Conservation (phyloP, 1,140 invertebrate genomes). For the Pseudobourletiella spinata region DNA sequence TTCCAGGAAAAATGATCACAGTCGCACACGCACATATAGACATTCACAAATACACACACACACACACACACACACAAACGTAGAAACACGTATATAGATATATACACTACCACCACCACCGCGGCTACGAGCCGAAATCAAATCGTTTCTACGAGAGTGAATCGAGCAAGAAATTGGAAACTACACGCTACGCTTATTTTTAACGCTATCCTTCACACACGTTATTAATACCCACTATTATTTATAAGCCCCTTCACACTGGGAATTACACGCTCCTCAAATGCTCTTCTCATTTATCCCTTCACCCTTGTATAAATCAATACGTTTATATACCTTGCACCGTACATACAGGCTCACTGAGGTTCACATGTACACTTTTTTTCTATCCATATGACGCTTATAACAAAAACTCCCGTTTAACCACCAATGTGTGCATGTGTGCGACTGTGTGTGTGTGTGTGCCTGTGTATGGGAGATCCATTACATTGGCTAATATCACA, state of each 20-base stretch:
- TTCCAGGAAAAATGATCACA: conserved; percentile 28
- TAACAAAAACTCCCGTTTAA: too few relatives aligned
- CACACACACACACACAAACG: too few relatives aligned
- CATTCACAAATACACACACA: too few relatives aligned
- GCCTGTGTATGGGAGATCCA: neutral
- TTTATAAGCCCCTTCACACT: conserved; percentile 25
- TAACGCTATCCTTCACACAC: conserved; percentile 30
- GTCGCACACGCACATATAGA: too few relatives aligned
- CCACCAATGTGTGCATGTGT: neutral
- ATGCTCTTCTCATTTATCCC: neutral
- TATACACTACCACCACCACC: too few relatives aligned
- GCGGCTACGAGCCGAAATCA: too few relatives aligned
- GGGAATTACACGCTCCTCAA: conserved; percentile 6
- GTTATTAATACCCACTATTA: conserved; percentile 33
- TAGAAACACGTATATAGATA: too few relatives aligned
- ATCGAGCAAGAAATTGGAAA: conserved; percentile 35
- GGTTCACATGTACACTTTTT: neutral
- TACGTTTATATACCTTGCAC: too few relatives aligned
- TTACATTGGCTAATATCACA: too few relatives aligned
- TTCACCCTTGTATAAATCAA: neutral
- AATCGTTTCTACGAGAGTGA: conserved; percentile 30
- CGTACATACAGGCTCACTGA: neutral
- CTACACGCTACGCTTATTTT: conserved; percentile 28
- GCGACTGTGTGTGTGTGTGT: neutral
- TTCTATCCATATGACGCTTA: neutral